Evolutionary conservation across 2,888 invertebrate genomes (phyloP).

Genomic region (Napeogenes inachia): DNA sequence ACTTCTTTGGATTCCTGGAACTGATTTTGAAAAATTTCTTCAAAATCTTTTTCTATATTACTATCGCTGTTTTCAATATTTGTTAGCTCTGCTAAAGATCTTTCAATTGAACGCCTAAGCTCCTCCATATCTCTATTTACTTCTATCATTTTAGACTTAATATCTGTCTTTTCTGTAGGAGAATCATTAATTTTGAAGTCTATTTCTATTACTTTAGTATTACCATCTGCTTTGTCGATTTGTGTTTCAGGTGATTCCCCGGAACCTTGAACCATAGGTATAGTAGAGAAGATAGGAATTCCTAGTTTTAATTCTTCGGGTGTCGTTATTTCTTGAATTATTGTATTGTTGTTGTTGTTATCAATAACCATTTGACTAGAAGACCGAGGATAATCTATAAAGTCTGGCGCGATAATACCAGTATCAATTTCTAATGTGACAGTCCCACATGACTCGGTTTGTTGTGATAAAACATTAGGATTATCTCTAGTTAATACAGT

Average conservation of each 20-base stretch:
- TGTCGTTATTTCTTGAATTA: slow-evolving; percentile 54
- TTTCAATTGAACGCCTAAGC: slow-evolving; percentile 61
- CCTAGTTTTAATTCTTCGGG: slow-evolving; percentile 38
- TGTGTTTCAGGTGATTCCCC: slow-evolving; percentile 43
- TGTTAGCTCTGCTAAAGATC: slow-evolving; percentile 62
- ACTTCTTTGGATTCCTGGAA: not conserved
- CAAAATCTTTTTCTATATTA: slow-evolving; percentile 41
- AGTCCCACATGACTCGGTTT: too few species aligned
- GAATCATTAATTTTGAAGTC: slow-evolving; percentile 27
- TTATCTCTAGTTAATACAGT: not conserved
- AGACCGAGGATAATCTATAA: slow-evolving; percentile 55
- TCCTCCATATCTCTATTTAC: slow-evolving; percentile 70
- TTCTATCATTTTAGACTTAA: slow-evolving; percentile 68
- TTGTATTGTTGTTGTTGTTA: slow-evolving; percentile 63
- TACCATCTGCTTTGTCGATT: slow-evolving; percentile 36
- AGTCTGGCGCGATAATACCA: slow-evolving; percentile 46
- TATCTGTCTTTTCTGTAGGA: slow-evolving; percentile 52
- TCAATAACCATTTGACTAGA: slow-evolving; percentile 53
- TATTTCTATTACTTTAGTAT: slow-evolving; percentile 35
- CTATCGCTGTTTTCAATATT: slow-evolving; percentile 54
- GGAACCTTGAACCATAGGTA: slow-evolving; percentile 47
- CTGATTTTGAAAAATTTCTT: slow-evolving; percentile 24
- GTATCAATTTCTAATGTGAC: slow-evolving; percentile 27
- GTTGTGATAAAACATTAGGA: not conserved
- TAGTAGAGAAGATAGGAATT: slow-evolving; percentile 37